These are phyloP conservation scores for Protobothrops mucrosquamatus DNA, from an alignment of 2,113 vertebrate species.

Conservation along the genomic window DNA sequence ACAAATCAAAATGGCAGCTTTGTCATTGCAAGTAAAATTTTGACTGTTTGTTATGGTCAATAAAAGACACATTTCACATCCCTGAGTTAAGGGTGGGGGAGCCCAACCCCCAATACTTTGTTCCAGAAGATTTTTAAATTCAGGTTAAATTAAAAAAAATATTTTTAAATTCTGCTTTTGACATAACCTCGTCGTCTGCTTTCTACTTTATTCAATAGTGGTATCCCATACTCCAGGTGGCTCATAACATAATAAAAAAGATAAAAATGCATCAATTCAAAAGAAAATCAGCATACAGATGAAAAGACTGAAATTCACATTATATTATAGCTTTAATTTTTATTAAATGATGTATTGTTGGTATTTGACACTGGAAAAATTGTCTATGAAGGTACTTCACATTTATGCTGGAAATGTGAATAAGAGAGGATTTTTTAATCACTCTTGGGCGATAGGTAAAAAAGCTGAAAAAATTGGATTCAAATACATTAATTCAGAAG, in stretches of 20 bases:
- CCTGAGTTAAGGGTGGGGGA: neutral
- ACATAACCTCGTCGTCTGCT: neutral
- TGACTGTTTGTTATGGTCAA: neutral
- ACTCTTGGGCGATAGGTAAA: neutral
- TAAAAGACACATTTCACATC: neutral
- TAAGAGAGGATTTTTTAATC: neutral
- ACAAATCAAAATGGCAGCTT: neutral
- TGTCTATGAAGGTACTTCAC: neutral
- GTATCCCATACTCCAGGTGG: neutral
- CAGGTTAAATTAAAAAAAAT: neutral
- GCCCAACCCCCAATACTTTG: neutral
- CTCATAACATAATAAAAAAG: neutral
- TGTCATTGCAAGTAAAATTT: neutral
- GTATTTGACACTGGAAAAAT: neutral
- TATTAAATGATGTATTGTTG: neutral
- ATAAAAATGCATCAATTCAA: neutral
- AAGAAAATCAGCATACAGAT: neutral
- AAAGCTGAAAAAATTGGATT: neutral
- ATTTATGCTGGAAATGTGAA: neutral
- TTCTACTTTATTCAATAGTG: neutral
- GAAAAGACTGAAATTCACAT: neutral
- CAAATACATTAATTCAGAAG: neutral
- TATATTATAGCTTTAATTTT: neutral
- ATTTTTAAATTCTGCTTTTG: neutral
- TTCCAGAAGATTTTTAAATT: neutral